Conservation (phyloP, 2,888 invertebrate species). For the Petrolisthes cinctipes region DNA sequence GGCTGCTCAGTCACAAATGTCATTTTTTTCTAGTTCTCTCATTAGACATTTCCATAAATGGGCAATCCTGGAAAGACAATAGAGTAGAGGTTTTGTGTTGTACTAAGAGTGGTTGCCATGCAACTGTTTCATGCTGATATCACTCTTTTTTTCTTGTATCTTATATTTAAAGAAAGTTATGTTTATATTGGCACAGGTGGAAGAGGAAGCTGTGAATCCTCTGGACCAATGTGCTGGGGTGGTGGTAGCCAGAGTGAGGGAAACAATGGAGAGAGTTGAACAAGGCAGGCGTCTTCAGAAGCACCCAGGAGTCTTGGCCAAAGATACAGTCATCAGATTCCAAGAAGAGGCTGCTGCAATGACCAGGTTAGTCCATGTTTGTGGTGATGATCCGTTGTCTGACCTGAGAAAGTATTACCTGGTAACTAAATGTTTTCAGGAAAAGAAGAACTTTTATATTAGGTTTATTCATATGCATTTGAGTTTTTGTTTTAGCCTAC, state of each 20-base stretch:
- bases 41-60: no score
- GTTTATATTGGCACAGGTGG: conserved; percentile 27
- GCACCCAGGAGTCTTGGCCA: conserved; percentile 44
- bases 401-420: neutral
- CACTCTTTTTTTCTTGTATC: no score
- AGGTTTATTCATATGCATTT: no score
- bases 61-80: no score
- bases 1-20: no score
- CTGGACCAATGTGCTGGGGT: conserved; percentile 44
- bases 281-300: conserved; percentile 50
- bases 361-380: conserved; percentile 41
- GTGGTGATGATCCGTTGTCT: neutral
- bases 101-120: no score
- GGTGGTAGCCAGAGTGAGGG: conserved; percentile 28
- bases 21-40: no score
- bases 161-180: no score
- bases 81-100: no score
- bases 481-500: no score
- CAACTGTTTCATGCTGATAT: no score
- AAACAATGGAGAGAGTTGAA: conserved; percentile 36
- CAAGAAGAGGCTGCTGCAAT: conserved; percentile 59
- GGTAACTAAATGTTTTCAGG: neutral
- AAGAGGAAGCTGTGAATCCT: conserved; percentile 54
- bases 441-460: neutral
- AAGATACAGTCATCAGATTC: conserved; percentile 56